Conservation (phyloP, 2,888 invertebrate species). For the Laspeyria flexula region DNA sequence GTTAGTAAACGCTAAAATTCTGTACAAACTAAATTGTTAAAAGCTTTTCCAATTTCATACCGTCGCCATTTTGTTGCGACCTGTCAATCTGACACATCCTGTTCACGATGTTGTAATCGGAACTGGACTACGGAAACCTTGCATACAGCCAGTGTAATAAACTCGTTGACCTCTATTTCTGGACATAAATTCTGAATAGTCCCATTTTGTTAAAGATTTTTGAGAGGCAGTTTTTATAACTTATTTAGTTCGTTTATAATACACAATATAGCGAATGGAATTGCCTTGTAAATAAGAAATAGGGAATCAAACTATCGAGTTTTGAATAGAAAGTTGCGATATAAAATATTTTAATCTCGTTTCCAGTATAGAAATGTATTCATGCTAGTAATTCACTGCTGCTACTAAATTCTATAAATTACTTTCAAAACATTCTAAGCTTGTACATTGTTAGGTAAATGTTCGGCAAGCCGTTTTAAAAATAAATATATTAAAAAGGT, state of each 20-base stretch:
- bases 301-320: background rate
- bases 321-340: background rate
- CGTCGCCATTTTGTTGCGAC: conserved; percentile 2
- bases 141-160: conserved; percentile 1
- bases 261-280: background rate
- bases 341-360: background rate
- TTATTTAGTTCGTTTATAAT: background rate
- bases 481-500: background rate
- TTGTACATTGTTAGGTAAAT: background rate
- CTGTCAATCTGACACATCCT: conserved; percentile 1
- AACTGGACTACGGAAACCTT: conserved; percentile 2
- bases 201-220: background rate
- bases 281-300: conserved; percentile 1
- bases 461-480: background rate
- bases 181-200: background rate
- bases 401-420: too few relatives aligned
- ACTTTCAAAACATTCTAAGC: background rate
- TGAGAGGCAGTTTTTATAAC: background rate
- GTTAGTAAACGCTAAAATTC: too few relatives aligned
- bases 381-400: too few relatives aligned
- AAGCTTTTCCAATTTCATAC: background rate
- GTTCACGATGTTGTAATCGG: background rate
- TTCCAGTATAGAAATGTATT: background rate
- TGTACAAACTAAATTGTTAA: background rate
- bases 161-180: conserved; percentile 2